Percentiles rank a stretch among this genome's conserved stretches.
phyloP scores from a whole-genome alignment of 1,140 invertebrate species.

The Euwallacea similis region DNA sequence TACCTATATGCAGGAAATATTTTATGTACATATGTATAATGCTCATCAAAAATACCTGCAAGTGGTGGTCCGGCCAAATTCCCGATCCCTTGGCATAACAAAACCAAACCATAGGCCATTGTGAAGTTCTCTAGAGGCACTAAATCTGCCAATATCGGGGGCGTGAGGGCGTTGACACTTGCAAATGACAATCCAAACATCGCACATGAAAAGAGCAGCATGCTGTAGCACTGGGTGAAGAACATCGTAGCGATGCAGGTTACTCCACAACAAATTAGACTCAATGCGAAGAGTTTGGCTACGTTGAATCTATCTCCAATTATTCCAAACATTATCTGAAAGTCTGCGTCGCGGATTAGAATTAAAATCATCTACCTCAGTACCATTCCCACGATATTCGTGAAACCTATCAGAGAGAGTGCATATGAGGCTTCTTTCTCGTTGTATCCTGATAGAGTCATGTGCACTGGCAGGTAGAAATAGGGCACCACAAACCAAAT shows the following conservation, averaged over 20 bases:
- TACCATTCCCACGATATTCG: conserved; percentile 87
- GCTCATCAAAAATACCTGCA: conserved; percentile 54
- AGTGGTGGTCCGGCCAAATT: conserved; percentile 64
- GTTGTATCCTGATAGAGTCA: conserved; percentile 63
- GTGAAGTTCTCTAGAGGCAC: conserved; percentile 82
- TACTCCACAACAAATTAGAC: conserved; percentile 74
- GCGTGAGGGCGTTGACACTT: conserved; percentile 84
- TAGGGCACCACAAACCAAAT: conserved; percentile 90
- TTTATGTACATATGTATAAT: not conserved
- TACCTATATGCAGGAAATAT: conserved; percentile 21
- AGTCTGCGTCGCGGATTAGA: conserved; percentile 7
- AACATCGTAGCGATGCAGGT: conserved; percentile 71
- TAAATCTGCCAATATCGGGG: conserved; percentile 80
- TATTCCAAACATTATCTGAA: conserved; percentile 80
- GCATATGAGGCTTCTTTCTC: conserved; percentile 73
- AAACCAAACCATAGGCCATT: conserved; percentile 82
- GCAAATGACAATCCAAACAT: conserved; percentile 84
- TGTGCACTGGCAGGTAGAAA: conserved; percentile 80
- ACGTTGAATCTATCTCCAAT: conserved; percentile 87
- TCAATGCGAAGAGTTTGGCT: conserved; percentile 76
- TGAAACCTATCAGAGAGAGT: conserved; percentile 82
- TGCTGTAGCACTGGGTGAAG: conserved; percentile 62
- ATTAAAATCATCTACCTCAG: conserved; percentile 32
- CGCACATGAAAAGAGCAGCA: conserved; percentile 61
- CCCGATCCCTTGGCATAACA: conserved; percentile 80